A percentile compares a stretch with the other conserved stretches of the same genome.
phyloP scores from a whole-genome alignment of 2,888 invertebrate genomes.

The Villa cingulata region DNA sequence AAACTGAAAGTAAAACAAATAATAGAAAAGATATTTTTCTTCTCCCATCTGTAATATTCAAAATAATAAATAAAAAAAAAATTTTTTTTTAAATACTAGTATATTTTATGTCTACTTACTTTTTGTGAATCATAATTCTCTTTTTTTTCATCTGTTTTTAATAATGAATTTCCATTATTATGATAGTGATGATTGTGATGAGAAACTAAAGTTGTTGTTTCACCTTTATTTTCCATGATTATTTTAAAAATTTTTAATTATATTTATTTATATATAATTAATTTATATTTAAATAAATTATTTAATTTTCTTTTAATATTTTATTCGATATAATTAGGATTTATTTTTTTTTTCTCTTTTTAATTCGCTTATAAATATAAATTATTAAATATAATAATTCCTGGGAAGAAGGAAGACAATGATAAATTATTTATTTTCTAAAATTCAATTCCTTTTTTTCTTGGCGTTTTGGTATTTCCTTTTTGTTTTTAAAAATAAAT shows the following conservation, averaged over 20 bases:
- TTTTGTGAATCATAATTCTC: neutral
- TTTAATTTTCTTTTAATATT: too few species aligned
- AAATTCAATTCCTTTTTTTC: neutral
- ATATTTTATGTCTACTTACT: neutral
- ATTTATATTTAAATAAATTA: neutral
- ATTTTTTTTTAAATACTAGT: neutral
- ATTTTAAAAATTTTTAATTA: neutral
- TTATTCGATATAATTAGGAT: too few species aligned
- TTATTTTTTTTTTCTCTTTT: neutral
- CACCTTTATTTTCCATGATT: constrained; percentile 8
- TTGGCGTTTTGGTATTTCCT: neutral
- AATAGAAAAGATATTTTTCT: too few species aligned
- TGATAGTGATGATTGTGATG: neutral
- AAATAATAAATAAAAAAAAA: neutral
- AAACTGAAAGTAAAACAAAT: too few species aligned
- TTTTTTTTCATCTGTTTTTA: neutral
- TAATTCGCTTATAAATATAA: neutral
- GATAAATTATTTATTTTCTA: neutral
- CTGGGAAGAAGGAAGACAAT: neutral
- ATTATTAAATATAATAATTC: neutral
- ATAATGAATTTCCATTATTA: neutral
- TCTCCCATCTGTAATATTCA: neutral
- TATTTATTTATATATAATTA: too few species aligned
- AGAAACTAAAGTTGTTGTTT: constrained; percentile 5
- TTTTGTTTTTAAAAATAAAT: neutral